Evolutionary conservation across 2,888 invertebrate genomes (phyloP).

Genomic region (Habroteleia sp.): DNA sequence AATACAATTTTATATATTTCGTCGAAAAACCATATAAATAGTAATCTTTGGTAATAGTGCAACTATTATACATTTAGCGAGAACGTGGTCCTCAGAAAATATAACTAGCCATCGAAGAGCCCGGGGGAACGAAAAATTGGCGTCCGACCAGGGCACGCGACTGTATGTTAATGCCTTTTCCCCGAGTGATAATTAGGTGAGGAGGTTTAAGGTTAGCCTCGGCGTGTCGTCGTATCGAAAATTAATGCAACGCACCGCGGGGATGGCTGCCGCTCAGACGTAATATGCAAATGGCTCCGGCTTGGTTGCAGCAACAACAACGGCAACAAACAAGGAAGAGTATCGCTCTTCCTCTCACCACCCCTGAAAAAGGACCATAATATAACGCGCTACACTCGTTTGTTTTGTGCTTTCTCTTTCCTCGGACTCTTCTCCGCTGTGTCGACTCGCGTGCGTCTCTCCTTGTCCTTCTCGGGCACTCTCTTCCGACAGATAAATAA

Average conservation of each 20-base stretch:
- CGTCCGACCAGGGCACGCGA: constrained; percentile 67
- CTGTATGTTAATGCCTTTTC: constrained; percentile 71
- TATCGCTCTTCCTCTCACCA: constrained; percentile 65
- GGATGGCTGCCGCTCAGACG: constrained; percentile 72
- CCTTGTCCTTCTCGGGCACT: constrained; percentile 46
- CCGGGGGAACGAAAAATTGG: constrained; percentile 28
- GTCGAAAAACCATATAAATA: constrained; percentile 6
- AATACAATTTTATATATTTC: constrained; percentile 6
- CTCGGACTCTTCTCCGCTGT: constrained; percentile 48
- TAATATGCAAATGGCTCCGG: constrained; percentile 78
- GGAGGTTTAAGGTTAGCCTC: constrained; percentile 74
- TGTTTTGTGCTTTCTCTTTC: constrained; percentile 63
- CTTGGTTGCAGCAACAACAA: constrained; percentile 67
- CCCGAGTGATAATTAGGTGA: constrained; percentile 69
- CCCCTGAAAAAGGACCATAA: constrained; percentile 67
- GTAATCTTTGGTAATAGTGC: too few species aligned
- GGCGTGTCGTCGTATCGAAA: constrained; percentile 70
- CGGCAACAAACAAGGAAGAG: constrained; percentile 70
- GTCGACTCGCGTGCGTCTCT: constrained; percentile 62
- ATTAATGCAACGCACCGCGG: constrained; percentile 78
- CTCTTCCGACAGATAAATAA: constrained; percentile 79
- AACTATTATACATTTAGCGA: constrained; percentile 20
- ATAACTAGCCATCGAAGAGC: neutral
- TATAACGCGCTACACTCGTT: constrained; percentile 49
- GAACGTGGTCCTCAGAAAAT: neutral